These are phyloP conservation scores for Leptodactylus fuscus DNA, from an alignment of 2,113 vertebrate genomes.

Conservation along the genomic window DNA sequence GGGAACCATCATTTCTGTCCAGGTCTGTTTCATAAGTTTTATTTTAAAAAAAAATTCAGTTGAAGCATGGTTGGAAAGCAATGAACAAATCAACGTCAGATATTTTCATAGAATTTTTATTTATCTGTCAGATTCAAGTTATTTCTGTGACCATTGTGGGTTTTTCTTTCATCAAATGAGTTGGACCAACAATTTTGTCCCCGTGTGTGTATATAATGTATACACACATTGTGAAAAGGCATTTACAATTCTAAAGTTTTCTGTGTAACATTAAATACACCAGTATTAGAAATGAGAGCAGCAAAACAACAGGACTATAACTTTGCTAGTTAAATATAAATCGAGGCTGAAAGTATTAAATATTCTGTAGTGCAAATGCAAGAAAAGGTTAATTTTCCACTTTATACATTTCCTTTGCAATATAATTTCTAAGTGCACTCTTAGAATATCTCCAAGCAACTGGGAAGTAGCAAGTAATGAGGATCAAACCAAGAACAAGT, in stretches of 20 bases:
- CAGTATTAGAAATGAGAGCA: background rate
- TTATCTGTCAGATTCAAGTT: no score
- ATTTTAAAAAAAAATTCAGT: no score
- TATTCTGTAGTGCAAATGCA: background rate
- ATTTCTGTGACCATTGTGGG: no score
- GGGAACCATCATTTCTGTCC: no score
- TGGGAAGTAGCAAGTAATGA: conserved; percentile 55
- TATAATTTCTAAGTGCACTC: conserved; percentile 51
- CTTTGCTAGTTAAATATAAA: background rate
- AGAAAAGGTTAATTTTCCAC: conserved; percentile 54
- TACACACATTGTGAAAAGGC: no score
- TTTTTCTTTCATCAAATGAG: no score
- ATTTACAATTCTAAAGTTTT: background rate
- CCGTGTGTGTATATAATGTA: no score
- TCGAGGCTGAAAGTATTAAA: background rate
- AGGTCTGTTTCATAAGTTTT: no score
- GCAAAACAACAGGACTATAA: background rate
- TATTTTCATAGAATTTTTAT: no score
- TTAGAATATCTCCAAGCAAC: conserved; percentile 56
- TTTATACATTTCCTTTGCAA: conserved; percentile 52
- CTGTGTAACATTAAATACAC: background rate
- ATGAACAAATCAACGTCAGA: no score
- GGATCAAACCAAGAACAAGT: conserved; percentile 54
- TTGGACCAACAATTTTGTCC: no score
- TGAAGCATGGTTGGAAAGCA: no score